These are phyloP conservation scores for Leuctra nigra DNA, from an alignment of 2,888 invertebrate genomes.

Conservation along the genomic window DNA sequence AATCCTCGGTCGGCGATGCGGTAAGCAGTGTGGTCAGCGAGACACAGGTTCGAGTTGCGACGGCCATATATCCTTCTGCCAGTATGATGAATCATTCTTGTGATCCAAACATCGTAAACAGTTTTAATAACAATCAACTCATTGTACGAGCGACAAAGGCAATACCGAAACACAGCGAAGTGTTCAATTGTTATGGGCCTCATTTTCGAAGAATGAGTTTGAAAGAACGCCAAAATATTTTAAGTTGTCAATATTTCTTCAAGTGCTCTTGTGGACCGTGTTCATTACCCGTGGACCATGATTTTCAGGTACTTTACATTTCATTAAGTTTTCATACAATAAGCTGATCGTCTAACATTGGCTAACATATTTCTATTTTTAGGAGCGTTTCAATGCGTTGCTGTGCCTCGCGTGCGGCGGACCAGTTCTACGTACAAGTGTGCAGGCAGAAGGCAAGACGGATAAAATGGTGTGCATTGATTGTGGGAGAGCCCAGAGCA, in stretches of 20 bases:
- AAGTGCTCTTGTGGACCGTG: constrained; percentile 70
- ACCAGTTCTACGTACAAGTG: constrained; percentile 28
- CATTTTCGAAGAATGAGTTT: constrained; percentile 59
- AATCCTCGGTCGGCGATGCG: background rate
- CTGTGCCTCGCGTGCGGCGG: constrained; percentile 35
- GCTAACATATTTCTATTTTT: no score
- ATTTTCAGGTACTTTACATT: constrained; percentile 23
- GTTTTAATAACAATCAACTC: constrained; percentile 63
- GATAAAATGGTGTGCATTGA: constrained; percentile 35
- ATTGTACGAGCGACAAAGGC: constrained; percentile 62
- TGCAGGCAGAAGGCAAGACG: constrained; percentile 16
- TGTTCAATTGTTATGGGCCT: constrained; percentile 80
- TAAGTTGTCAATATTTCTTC: constrained; percentile 71
- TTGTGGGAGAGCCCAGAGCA: constrained; percentile 33
- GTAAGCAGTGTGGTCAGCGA: constrained; percentile 29
- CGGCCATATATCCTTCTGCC: constrained; percentile 78
- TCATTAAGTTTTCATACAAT: no score
- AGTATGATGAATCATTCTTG: constrained; percentile 94
- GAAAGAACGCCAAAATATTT: constrained; percentile 51
- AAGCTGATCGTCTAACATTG: no score
- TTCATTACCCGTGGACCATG: constrained; percentile 34
- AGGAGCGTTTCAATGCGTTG: constrained; percentile 33
- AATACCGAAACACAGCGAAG: constrained; percentile 59
- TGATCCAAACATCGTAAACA: constrained; percentile 69
- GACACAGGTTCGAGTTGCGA: constrained; percentile 52